These are phyloP conservation scores for Griposia aprilina DNA, from an alignment of 2,888 invertebrate genomes.

Conservation along the genomic window DNA sequence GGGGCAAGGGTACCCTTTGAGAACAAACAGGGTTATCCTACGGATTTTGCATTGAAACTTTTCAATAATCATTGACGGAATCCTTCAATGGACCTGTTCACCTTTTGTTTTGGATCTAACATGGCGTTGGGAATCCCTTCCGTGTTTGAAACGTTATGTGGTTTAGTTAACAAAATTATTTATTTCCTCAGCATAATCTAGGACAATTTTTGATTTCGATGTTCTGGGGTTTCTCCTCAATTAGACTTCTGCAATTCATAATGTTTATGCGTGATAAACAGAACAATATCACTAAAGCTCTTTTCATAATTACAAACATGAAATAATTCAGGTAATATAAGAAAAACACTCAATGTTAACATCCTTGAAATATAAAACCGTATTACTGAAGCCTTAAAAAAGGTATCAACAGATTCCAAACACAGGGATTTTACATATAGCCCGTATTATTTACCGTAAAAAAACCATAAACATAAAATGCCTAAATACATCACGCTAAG, in stretches of 20 bases:
- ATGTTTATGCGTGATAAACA: not conserved
- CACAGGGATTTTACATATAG: constrained; percentile 46
- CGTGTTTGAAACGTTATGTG: constrained; percentile 22
- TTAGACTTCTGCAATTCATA: not conserved
- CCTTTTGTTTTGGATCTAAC: constrained; percentile 71
- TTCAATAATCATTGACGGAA: constrained; percentile 86
- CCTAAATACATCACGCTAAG: constrained; percentile 58
- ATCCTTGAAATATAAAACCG: constrained; percentile 27
- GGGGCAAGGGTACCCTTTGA: constrained; percentile 77
- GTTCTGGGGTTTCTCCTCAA: too few relatives aligned
- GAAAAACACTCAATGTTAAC: constrained; percentile 33
- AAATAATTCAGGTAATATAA: constrained; percentile 18
- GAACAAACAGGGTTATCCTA: constrained; percentile 73
- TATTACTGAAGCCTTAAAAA: constrained; percentile 48
- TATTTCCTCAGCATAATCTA: not conserved
- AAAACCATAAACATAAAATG: constrained; percentile 58
- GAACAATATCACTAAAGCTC: not conserved
- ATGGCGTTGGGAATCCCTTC: constrained; percentile 55
- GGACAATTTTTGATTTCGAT: not conserved
- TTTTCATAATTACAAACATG: constrained; percentile 1
- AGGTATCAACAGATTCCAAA: constrained; percentile 50
- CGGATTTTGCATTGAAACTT: constrained; percentile 76
- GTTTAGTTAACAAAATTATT: constrained; percentile 18
- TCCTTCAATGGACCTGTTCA: constrained; percentile 78
- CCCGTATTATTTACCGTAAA: constrained; percentile 55